Evolutionary conservation across 2,113 vertebrate genomes (phyloP).

Genomic region (Mus spicilegus): DNA sequence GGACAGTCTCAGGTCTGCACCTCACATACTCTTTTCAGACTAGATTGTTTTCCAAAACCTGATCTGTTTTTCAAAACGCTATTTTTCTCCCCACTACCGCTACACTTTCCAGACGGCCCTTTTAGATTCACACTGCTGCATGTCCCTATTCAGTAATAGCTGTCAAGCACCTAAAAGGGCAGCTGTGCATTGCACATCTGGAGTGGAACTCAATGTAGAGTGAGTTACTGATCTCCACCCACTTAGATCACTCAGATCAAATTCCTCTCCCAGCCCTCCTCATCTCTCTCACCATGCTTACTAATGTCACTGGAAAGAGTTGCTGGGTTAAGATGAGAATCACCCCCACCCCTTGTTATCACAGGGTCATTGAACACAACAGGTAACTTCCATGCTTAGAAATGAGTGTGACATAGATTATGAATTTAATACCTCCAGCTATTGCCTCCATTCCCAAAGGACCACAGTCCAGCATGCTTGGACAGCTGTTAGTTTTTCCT

Average conservation of each 20-base stretch:
- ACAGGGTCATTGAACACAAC: neutral
- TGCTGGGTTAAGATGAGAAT: neutral
- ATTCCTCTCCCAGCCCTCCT: no score
- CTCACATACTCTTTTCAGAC: neutral
- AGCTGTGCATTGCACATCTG: neutral
- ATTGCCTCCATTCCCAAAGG: neutral
- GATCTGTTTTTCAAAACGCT: neutral
- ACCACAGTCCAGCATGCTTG: neutral
- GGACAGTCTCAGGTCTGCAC: neutral
- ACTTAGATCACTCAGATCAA: neutral
- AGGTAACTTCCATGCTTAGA: neutral
- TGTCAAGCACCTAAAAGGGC: neutral
- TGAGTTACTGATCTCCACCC: neutral
- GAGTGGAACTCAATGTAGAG: neutral
- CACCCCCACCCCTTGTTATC: neutral
- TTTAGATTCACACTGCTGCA: neutral
- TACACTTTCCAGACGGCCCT: neutral
- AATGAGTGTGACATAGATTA: neutral
- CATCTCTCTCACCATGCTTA: neutral
- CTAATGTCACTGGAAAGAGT: neutral
- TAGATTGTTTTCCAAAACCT: neutral
- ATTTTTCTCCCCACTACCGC: neutral
- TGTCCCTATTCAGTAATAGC: neutral
- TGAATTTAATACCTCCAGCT: neutral
- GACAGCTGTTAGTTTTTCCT: neutral